A percentile compares a stretch with the other conserved stretches of the same genome.
Conservation (phyloP, 2,797 vertebrate species). For the Sphenodon punctatus region DNA sequence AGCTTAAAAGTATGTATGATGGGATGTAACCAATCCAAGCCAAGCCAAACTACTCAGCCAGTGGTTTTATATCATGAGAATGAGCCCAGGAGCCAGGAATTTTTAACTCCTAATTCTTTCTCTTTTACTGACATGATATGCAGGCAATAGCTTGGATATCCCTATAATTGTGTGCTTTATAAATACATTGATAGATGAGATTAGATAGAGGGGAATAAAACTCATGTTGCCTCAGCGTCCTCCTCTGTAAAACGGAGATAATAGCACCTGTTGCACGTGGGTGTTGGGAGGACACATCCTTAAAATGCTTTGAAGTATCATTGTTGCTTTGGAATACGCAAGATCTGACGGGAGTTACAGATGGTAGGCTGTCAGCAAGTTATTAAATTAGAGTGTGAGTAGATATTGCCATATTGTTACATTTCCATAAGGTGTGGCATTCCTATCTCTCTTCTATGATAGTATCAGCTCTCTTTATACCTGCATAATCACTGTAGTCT, state of each 20-base stretch:
- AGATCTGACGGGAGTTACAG: neutral
- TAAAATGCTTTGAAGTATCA: conserved; percentile 62
- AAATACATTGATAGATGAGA: conserved; percentile 60
- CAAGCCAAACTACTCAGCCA: too few species aligned
- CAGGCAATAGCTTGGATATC: conserved; percentile 41
- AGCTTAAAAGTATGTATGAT: too few species aligned
- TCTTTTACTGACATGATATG: neutral
- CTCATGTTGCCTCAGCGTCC: conserved; percentile 50
- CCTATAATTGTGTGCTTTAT: conserved; percentile 51
- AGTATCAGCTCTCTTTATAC: neutral
- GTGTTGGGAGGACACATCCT: conserved; percentile 52
- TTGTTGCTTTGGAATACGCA: conserved; percentile 46
- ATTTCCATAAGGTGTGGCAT: neutral
- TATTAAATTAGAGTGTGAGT: neutral
- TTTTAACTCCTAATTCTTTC: conserved; percentile 8
- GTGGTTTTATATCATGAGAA: too few species aligned
- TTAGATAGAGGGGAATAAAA: conserved; percentile 65
- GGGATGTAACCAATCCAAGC: too few species aligned
- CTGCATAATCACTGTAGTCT: neutral
- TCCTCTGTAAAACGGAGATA: conserved; percentile 44
- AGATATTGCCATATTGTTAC: neutral
- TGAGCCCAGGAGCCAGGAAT: too few species aligned
- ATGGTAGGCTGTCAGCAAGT: neutral
- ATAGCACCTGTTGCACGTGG: conserved; percentile 34
- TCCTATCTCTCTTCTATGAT: neutral